These are phyloP conservation scores for Indicator maculatus DNA, from an alignment of 2,113 vertebrate species.

Conservation along the genomic window DNA sequence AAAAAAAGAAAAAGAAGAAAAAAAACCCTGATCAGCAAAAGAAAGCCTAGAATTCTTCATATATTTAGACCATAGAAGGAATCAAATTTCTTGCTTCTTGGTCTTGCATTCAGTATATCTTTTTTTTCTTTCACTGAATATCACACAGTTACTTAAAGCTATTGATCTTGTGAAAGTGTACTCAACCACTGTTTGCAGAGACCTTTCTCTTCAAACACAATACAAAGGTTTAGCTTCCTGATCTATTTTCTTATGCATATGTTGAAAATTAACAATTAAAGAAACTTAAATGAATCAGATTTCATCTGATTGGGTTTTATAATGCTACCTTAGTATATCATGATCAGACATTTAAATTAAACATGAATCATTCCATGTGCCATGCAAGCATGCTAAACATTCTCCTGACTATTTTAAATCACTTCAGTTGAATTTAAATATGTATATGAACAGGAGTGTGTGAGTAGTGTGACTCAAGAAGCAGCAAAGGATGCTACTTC, in stretches of 20 bases:
- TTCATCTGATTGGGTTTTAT: neutral
- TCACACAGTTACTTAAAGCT: neutral
- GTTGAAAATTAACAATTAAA: neutral
- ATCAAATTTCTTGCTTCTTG: slow-evolving; percentile 1
- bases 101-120: neutral
- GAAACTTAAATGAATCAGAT: neutral
- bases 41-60: neutral
- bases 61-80: neutral
- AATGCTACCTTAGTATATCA: neutral
- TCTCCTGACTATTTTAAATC: neutral
- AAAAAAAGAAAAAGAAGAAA: neutral
- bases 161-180: neutral
- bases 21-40: neutral
- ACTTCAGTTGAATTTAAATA: neutral
- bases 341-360: neutral
- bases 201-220: neutral
- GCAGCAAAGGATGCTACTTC: neutral
- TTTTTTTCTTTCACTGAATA: neutral
- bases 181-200: neutral
- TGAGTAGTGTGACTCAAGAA: neutral
- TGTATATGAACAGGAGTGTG: neutral
- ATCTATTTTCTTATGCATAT: neutral
- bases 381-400: neutral
- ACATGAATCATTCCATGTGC: neutral
- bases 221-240: neutral